Evolutionary conservation across 2,888 invertebrate genomes (phyloP), one percentile per base, ranked within the genome.

Genomic region (Apocheima hispidaria): DNA sequence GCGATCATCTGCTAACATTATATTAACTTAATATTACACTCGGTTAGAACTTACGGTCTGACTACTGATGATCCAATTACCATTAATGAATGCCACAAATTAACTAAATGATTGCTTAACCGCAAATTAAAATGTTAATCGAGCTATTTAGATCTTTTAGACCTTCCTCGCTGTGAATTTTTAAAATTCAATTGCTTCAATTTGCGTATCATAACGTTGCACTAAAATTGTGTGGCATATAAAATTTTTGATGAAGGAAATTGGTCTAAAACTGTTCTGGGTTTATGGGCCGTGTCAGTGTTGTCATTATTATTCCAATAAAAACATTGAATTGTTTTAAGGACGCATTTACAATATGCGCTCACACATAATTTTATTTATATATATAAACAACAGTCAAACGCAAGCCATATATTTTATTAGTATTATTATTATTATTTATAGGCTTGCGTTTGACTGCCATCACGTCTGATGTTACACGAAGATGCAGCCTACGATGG

Each of bases 41-140:
- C 21, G 35, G 21, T 54, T 50, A 54, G 26, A 28, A 48, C 26
- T 30, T 20, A 50, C 12, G 18, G n/a, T 41, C 53, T 26, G 72
- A 71, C 68, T 73, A 65, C 66, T 71, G 67, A 71, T 71, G 66
- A 66, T 67, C 69, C 70, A 58, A 72, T 73, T 75, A 69, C 60
- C 67, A 73, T 71, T 67, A 74, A 71, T 69, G 66, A 61, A 57
- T 18, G 7, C 54, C 49, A 54, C 57, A 69, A 69, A 71, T 75
- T 71, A 67, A 75, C 74, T 72, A 68, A 64, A 51, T 64, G 46
- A 56, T 57, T 68, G 69, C 66, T 70, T 69, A 65, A 66, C 63
- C 66, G 43, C 50, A 50, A 53, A 75, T 76, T 73, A 71, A 73
- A 69, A 74, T 75, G 74, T 59, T 65, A 76, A 76, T 76, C 67